Base-by-base conservation (phyloP, 2,888 invertebrate genomes). In the Drosophila pseudotakahashii region DNA sequence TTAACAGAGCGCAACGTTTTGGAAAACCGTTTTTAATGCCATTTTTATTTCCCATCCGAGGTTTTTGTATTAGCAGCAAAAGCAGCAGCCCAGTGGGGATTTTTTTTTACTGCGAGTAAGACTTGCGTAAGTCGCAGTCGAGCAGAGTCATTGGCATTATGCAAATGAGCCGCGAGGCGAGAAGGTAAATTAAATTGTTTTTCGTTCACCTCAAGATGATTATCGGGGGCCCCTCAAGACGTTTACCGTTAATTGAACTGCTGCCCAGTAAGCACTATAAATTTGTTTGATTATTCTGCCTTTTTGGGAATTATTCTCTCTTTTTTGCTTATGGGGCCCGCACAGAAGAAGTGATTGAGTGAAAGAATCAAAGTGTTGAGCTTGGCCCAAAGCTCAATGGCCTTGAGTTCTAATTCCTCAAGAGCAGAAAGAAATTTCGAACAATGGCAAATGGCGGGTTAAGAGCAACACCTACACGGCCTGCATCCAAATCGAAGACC, bases 1-100 rank as follows among this genome's bases (percentile, higher is more conserved):
- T 81, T 85, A 88, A 87, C 80, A 84, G 84, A 84, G 88, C 86
- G 80, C 66, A 81, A 68, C 83, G 63, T 75, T 71, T 75, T 55
- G 53, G 58, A 62, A 66, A 76, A 61, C 69, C 51, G 64, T 64
- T 76, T 63, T 63, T 53, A 58, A 72, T 39, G 47, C 48, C 50
- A 63, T 48, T 51, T 72, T 72, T 45, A 71, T 71, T 54, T 71
- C 59, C 37, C 47, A 50, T 71, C 39, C 45, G 16, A 54, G 39
- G 26, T 37, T 48, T 63, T 34, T 48, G 23, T 59, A 55, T 32
- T 14, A 47, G 26, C 23, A 4, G 26, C 26, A 5, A 3, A 2
- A 19, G 2, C 26, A 26, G 26, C 44, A 26, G 44, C 34, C 32
- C 11, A 26, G 16, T 55, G 54, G 36, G 58, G 2, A 53, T 64